These are phyloP conservation scores for Lophura nycthemera DNA, from an alignment of 2,113 vertebrate genomes.

Conservation along the genomic window DNA sequence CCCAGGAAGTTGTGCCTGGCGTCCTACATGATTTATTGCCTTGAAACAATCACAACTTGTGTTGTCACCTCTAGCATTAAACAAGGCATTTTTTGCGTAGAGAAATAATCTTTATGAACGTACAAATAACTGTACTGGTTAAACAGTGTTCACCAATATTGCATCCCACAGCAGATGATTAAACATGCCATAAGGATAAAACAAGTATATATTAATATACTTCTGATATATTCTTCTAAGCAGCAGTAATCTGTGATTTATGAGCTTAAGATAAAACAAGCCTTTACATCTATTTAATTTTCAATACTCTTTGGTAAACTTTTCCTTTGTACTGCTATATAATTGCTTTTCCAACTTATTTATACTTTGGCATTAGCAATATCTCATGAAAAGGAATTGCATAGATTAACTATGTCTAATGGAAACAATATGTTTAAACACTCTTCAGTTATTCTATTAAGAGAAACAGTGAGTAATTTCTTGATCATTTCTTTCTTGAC, in stretches of 20 bases:
- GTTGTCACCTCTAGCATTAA: neutral
- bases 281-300: neutral
- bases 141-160: neutral
- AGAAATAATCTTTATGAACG: neutral
- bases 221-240: neutral
- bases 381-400: neutral
- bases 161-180: neutral
- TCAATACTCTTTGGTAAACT: conserved; percentile 11
- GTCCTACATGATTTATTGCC: neutral
- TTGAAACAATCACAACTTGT: neutral
- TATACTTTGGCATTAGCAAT: neutral
- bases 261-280: neutral
- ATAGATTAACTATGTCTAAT: neutral
- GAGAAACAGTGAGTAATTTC: neutral
- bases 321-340: neutral
- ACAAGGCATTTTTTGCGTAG: neutral
- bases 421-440: neutral
- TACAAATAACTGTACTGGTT: neutral
- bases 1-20: neutral
- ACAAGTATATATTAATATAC: neutral
- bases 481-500: neutral
- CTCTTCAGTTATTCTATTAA: neutral
- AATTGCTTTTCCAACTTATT: conserved; percentile 17
- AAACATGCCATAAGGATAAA: neutral
- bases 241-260: neutral